Evolutionary conservation across 2,113 vertebrate genomes (phyloP), one percentile per base, ranked within the genome.

Genomic region (Pan paniscus): DNA sequence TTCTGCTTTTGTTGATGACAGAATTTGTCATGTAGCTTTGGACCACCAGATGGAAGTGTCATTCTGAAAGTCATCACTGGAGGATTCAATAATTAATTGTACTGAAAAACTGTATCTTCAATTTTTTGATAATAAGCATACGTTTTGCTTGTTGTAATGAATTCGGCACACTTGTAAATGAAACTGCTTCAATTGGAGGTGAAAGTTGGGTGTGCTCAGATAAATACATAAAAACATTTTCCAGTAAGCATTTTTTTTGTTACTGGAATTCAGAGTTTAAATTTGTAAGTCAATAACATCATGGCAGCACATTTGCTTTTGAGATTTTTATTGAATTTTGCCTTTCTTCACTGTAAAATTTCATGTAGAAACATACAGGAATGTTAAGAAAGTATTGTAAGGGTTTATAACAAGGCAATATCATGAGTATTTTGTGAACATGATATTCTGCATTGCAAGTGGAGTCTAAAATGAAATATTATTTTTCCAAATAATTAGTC

Each of bases 91-190:
- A 98, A 97, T 95, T 96, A 93, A 64, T 89, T 92, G 35, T 89
- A 55, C 75, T 61, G 94, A 87, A 90, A 97, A 85, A 32, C 20
- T 64, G 64, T 35, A 38, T 91, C 30, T 94, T 97, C 96, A 94
- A 48, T 98, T 96, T 97, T 78, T 97, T 97, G 1, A 78, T 92
- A 97, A 85, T 55, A 95, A 97, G 61, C 87, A 96, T 32, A 78
- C 94, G 89, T 94, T 98, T 98, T 98, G 92, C 94, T 98, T 97
- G 94, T 98, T 97, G 93, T 96, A 98, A 97, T 97, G 78, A 98
- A 94, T 97, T 97, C 93, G 93, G 96, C 85, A 94, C 68, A 93
- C 80, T 95, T 92, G 64, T 98, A 98, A 97, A 98, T 38, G 14
- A 97, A 97, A 89, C 6, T 92, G 61, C 48, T 87, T 97, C 82